Base-by-base conservation (phyloP, 2,888 invertebrate genomes). In the Cremastinae sp. region DNA sequence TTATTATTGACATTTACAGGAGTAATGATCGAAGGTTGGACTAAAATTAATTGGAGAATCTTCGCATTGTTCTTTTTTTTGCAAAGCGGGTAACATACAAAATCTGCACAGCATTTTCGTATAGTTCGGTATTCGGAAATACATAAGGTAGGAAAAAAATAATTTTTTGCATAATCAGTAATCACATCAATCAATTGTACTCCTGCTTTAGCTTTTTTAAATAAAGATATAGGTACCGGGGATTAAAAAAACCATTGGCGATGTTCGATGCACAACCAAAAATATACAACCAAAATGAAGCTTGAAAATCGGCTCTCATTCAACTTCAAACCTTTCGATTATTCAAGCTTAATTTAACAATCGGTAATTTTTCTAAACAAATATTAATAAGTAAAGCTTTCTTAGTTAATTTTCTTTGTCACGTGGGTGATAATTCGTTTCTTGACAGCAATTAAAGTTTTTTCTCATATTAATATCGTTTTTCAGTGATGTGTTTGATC, bases 1-100 rank as follows among this genome's bases (percentile, higher is more conserved):
- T 82, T 80, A 77, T 80, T 66, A 54, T 76, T 71, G 74, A 71
- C 70, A 77, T 79, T 81, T 76, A 80, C 74, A 79, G 78, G 68
- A 74, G 68, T 70, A 68, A 65, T 69, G 69, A 62, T 72, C 64
- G 12, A 71, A 74, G 68, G 81, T 62, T 28, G 28, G 69, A 76
- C 59, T 51, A 53, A 69, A 64, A 61, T 66, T 45, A 73, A 69
- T 12, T 59, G 28, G 9, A 54, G 59, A 69, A 34, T 64, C 62
- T 43, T 62, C 45, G 53, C 62, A 56, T 28, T 16, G n/a, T 76
- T 51, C 49, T 45, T 68, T 56, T 66, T 56, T 61, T 53, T 45
- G 43, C 65, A 64, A 59, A 76, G 75, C 71, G 72, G 58, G 72
- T 73, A 76, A 73, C 69, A 73, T 76, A 76, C 69, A 76, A 76